Base-by-base conservation (phyloP, 2,797 vertebrate genomes). In the Malurus leucopterus region DNA sequence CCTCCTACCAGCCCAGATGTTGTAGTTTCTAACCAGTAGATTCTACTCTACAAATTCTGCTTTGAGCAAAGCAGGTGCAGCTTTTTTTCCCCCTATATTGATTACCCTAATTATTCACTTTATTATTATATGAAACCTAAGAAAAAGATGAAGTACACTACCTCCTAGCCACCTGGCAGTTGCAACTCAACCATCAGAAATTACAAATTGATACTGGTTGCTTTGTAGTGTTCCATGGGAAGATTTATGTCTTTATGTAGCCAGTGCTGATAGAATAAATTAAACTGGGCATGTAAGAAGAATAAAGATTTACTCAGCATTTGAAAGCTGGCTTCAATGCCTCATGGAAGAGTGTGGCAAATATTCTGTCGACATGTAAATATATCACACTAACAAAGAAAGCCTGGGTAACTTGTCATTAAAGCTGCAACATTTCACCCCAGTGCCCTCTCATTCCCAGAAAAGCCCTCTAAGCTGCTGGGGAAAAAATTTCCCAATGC, bases 221-320 rank as follows among this genome's bases (percentile, higher is more conserved):
- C 88, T 95, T 94, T 94, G 64, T 79, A 79, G 21, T 36, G 54
- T 84, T 95, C 72, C 78, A 61, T 46, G 43, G 62, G 80, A 94
- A 91, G 78, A 95, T 94, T 94, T 95, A 94, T 90, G 74, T 70
- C 79, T 82, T 81, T 86, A 69, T 77, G 77, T 85, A 93, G 83
- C 67, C 62, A 61, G 73, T 74, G 80, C 83, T 93, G 92, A 95
- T 84, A 55, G 87, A 94, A 92, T 85, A 83, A 92, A 93, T 95
- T 93, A 89, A 93, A 89, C 82, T 57, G 61, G 63, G 58, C 64
- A 74, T 93, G 77, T 87, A 94, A 93, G 92, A 93, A 49, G 38
- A 89, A 88, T 79, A 72, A 88, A 91, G 78, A 88, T 93, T 93
- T 93, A 87, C 74, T 95, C 62, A 55, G 74, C 40, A 29, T 87